phyloP scores from a whole-genome alignment of 2,113 vertebrate species.

The Xyliphius kryptos region DNA sequence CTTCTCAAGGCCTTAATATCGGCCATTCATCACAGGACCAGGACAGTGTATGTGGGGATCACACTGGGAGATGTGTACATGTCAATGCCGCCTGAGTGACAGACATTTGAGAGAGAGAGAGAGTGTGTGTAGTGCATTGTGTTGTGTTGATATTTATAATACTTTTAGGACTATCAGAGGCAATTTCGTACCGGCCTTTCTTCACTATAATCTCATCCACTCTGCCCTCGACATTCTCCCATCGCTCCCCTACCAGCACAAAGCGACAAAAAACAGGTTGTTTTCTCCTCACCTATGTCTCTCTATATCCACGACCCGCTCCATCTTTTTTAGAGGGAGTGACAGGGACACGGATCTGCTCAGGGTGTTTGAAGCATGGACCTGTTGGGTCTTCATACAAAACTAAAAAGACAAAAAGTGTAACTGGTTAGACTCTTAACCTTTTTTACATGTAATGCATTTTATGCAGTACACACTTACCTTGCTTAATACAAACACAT shows the following conservation, averaged over 20 bases:
- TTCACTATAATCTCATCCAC: not conserved
- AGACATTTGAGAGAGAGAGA: not conserved
- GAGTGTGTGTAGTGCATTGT: not conserved
- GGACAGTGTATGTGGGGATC: conserved; percentile 19
- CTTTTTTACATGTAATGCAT: not conserved
- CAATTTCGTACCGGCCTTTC: conserved; percentile 15
- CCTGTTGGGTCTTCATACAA: conserved; percentile 48
- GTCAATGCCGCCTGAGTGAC: conserved; percentile 23
- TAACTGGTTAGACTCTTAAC: not conserved
- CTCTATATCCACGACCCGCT: conserved; percentile 37
- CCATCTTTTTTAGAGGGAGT: conserved; percentile 34
- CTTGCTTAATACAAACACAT: not conserved
- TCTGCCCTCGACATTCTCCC: not conserved
- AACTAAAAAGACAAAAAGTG: conserved; percentile 39
- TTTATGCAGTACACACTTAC: not conserved
- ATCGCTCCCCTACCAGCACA: conserved; percentile 6
- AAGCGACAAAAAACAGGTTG: conserved; percentile 15
- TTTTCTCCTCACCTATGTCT: conserved; percentile 39
- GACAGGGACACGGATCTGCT: conserved; percentile 50
- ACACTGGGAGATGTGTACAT: not conserved
- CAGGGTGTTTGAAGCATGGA: conserved; percentile 51
- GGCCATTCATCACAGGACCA: conserved; percentile 52
- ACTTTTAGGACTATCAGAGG: conserved; percentile 24
- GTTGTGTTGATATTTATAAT: conserved; percentile 22
- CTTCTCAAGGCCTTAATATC: conserved; percentile 58